phyloP scores from a whole-genome alignment of 2,797 vertebrate genomes.

The Semotilus atromaculatus region DNA sequence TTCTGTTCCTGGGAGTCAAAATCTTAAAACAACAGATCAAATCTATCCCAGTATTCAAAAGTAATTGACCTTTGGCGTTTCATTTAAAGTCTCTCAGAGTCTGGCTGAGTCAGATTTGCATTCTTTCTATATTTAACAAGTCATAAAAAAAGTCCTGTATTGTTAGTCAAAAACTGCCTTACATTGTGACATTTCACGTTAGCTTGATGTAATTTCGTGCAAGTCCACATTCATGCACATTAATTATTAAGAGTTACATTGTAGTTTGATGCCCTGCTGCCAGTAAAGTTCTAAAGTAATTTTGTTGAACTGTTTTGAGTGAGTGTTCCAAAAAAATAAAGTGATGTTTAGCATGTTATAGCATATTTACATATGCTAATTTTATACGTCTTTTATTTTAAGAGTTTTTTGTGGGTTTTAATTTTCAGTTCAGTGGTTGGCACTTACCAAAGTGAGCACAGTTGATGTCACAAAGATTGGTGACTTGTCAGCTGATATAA shows the following conservation, averaged over 20 bases:
- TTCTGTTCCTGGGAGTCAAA: background rate
- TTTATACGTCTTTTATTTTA: no score
- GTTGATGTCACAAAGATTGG: background rate
- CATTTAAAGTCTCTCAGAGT: background rate
- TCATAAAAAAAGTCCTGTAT: background rate
- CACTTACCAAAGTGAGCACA: background rate
- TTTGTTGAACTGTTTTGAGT: background rate
- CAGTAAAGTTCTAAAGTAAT: background rate
- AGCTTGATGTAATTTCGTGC: background rate
- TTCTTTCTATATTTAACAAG: slow-evolving; percentile 28
- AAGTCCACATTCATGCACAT: background rate
- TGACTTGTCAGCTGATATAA: background rate
- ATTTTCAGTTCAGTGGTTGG: background rate
- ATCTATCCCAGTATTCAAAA: background rate
- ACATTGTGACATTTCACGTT: background rate
- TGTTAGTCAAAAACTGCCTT: background rate
- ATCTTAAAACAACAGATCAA: background rate
- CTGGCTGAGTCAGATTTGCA: slow-evolving; percentile 14
- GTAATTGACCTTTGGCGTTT: background rate
- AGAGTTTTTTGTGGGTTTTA: background rate
- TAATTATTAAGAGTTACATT: background rate
- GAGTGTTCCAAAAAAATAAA: background rate
- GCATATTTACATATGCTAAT: background rate
- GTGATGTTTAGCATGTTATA: background rate
- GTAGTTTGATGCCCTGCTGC: background rate